A percentile compares a stretch with the other conserved stretches of the same genome.
Evolutionary conservation across 2,888 invertebrate genomes (phyloP).

Genomic region (Apocheima hispidaria): DNA sequence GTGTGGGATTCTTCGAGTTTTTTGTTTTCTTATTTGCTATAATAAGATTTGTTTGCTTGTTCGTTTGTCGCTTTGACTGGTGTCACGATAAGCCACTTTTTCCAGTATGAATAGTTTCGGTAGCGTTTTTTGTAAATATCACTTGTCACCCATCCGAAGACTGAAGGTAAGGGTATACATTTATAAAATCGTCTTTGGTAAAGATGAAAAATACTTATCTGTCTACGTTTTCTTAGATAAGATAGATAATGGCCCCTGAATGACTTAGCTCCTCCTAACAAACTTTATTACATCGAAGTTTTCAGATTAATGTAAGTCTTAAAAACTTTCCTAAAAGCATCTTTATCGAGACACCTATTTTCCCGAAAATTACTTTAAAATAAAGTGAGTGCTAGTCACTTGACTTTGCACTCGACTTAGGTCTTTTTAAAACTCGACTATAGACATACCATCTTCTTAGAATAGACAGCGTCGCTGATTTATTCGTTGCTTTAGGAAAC

Average conservation of each 20-base stretch:
- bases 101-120: too few species aligned
- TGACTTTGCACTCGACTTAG: slow-evolving; percentile 15
- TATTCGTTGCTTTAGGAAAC: not conserved
- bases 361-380: slow-evolving; percentile 27
- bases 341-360: slow-evolving; percentile 31
- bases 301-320: slow-evolving; percentile 37
- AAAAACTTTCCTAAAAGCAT: slow-evolving; percentile 34
- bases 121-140: too few species aligned
- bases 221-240: not conserved
- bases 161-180: too few species aligned
- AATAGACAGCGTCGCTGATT: not conserved
- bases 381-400: slow-evolving; percentile 23
- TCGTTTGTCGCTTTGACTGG: too few species aligned
- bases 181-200: not conserved
- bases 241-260: slow-evolving; percentile 21
- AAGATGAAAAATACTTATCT: not conserved
- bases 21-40: too few species aligned
- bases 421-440: slow-evolving; percentile 1
- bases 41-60: too few species aligned
- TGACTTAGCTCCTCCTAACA: slow-evolving; percentile 27
- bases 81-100: too few species aligned
- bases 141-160: too few species aligned
- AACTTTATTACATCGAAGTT: slow-evolving; percentile 26
- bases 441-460: not conserved
- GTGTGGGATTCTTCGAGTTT: too few species aligned